Base-by-base conservation (phyloP, 2,797 vertebrate species). In the Pachyuromys duprasi region DNA sequence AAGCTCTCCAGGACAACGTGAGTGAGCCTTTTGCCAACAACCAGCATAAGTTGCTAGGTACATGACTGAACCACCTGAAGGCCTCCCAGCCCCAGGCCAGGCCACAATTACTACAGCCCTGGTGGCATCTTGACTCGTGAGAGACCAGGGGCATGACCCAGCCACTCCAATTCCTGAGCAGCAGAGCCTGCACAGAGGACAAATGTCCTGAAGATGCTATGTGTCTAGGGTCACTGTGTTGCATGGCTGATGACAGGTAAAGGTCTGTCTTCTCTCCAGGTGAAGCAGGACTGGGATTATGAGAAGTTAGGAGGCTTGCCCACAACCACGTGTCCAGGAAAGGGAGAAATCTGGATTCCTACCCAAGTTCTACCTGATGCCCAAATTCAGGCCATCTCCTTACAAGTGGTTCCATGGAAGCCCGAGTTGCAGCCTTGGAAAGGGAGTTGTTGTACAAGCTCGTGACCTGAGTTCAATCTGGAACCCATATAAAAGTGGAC, bases 141-240 rank as follows among this genome's bases (percentile, higher is more conserved):
- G 36, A 82, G 67, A 80, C 67, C 76, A 87, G 63, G 84, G 63
- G 78, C 6, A 22, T 42, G 62, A 63, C 39, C 53, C 67, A 28
- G 20, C 15, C 67, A n/a, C 15, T 57, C n/a, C 36, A 91, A 60
- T 26, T 79, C 57, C 65, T 76, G 76, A 65, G 22, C n/a, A 70
- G 31, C 36, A 78, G 63, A 93, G 81, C 78, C 70, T 18, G 9
- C 55, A 5, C 6, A 15, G 31, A 89, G 45, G 67, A 94, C 42
- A 72, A 69, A 49, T 6, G n/a, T 60, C 24, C 91, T 84, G 39
- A 86, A 94, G 62, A 33, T 80, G 75, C 49, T 55, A 63, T 53
- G 33, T 18, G 55, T 14, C 81, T 65, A 88, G 60, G 42, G 8
- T 87, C 95, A 89, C 81, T 80, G 62, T 92, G 90, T 63, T 80